These are phyloP conservation scores for Microplitis deprimator DNA, from an alignment of 2,888 invertebrate species.

Conservation along the genomic window DNA sequence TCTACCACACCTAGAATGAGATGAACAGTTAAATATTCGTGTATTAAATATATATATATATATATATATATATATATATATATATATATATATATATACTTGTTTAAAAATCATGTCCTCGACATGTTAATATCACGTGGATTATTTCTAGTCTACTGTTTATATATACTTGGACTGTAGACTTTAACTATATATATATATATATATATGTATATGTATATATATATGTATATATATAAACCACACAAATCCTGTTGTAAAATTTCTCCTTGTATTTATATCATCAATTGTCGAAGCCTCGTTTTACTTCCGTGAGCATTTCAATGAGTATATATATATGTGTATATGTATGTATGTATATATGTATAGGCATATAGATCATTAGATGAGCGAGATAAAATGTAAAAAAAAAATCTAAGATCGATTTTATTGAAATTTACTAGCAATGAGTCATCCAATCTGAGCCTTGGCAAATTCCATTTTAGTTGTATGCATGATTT, in stretches of 20 bases:
- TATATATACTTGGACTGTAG: not conserved
- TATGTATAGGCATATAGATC: not conserved
- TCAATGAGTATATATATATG: not conserved
- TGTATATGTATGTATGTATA: not conserved
- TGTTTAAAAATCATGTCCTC: conserved; percentile 22
- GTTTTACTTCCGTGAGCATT: conserved; percentile 42
- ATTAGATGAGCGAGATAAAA: not conserved
- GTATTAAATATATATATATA: too few relatives aligned
- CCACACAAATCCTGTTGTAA: conserved; percentile 36
- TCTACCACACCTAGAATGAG: not conserved
- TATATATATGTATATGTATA: not conserved
- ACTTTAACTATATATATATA: not conserved
- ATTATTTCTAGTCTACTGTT: conserved; percentile 11
- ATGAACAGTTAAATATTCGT: too few relatives aligned
- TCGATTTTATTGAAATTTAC: not conserved
- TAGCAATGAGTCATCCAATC: not conserved
- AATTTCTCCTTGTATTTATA: conserved; percentile 41
- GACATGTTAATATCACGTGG: conserved; percentile 44
- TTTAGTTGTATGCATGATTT: not conserved
- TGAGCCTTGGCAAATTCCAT: not conserved
- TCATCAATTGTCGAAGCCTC: conserved; percentile 44
- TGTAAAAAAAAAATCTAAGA: not conserved
- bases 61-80: too few relatives aligned
- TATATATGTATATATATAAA: not conserved
- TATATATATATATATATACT: not conserved